Conservation (phyloP, 2,888 invertebrate genomes). For the Dusona sp. region DNA sequence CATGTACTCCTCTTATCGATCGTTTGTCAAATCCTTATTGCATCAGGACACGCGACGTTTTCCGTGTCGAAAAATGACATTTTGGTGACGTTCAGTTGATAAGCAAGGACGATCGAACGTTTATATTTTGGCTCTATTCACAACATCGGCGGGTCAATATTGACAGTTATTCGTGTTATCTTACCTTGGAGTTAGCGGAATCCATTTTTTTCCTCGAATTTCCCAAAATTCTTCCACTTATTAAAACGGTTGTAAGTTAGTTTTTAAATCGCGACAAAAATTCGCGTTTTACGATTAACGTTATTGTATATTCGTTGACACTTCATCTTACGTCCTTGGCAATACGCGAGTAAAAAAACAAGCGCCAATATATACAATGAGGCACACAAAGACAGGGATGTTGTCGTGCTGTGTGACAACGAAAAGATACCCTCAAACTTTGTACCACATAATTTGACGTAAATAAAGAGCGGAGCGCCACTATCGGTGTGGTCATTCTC, state of each 20-base stretch:
- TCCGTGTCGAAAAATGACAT: constrained; percentile 26
- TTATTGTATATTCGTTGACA: constrained; percentile 44
- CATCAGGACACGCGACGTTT: constrained; percentile 47
- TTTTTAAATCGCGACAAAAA: constrained; percentile 20
- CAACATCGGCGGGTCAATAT: neutral
- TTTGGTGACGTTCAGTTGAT: constrained; percentile 29
- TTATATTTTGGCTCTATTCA: constrained; percentile 4
- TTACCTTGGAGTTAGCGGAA: constrained; percentile 33
- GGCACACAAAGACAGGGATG: constrained; percentile 2
- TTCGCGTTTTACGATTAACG: neutral
- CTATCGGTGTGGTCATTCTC: neutral
- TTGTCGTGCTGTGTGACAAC: constrained; percentile 26
- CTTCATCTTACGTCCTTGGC: constrained; percentile 50
- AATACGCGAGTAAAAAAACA: constrained; percentile 15
- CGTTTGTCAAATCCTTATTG: constrained; percentile 38
- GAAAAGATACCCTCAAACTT: constrained; percentile 32
- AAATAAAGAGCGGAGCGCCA: constrained; percentile 30
- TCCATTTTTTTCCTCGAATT: constrained; percentile 46
- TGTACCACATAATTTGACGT: constrained; percentile 21
- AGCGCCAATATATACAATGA: constrained; percentile 29
- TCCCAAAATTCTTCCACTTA: neutral
- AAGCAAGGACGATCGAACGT: constrained; percentile 50
- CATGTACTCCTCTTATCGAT: constrained; percentile 42
- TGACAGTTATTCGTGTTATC: neutral
- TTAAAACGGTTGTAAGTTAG: neutral